Evolutionary conservation across 2,888 invertebrate species (phyloP), one percentile per base, ranked within the genome.

Genomic region (Calliscelio sp.): DNA sequence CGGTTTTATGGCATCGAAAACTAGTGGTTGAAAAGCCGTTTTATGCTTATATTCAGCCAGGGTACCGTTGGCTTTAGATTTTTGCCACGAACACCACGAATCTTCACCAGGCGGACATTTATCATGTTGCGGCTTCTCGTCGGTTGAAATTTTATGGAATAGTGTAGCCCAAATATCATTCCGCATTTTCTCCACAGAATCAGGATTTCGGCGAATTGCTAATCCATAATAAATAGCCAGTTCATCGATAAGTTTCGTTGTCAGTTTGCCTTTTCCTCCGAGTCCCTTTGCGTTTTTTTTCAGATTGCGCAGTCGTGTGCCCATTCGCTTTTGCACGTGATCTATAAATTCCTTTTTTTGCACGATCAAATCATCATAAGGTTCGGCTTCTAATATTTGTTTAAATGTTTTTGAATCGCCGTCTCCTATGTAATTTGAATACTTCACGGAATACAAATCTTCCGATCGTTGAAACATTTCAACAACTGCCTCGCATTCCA

Each of bases 161-260:
- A 49, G 83, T 14, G 84, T 49, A 51, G 51, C 51, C 51, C 51
- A 51, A 24, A 51, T 22, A 51, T 8, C 51, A 14, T 51, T 10
- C 66, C 78, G 82, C 87, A 87, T 87, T 25, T 81, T 83, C 61
- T 84, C 49, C 3, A 84, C 70, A 46, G 49, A 74, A 46, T 84
- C 41, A 10, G 65, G 25, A 51, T 88, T 78, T 79, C 83, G 2
- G n/a, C 44, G 38, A 53, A 88, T 86, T 10, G 86, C 88, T 20
- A 87, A 59, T 16, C 84, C 86, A 51, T 85, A 88, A 46, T 86
- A 88, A 20, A 35, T n/a, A 11, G 81, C 41, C 18, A 87, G 53
- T 55, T 86, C 73, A 74, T 85, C 81, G 10, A 86, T 81, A 20
- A 49, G 20, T 2, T 49, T 49, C 4, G 14, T 18, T 4, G 49